phyloP scores from a whole-genome alignment of 1,140 invertebrate genomes.

The Drosophila punjabiensis region DNA sequence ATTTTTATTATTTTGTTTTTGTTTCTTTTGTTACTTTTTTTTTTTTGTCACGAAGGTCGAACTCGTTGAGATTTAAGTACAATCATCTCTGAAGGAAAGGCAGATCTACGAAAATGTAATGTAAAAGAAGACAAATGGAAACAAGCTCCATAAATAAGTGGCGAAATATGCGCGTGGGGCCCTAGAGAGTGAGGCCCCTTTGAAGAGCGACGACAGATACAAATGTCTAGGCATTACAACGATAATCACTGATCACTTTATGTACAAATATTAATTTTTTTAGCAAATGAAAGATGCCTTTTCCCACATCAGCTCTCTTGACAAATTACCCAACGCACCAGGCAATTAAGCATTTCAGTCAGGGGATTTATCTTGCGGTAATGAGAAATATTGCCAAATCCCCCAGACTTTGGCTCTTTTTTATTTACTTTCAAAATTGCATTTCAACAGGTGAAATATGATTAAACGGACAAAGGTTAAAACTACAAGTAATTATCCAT shows the following conservation, averaged over 20 bases:
- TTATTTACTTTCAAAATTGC: constrained; percentile 18
- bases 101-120: constrained; percentile 20
- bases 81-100: constrained; percentile 9
- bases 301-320: constrained; percentile 17
- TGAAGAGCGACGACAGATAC: constrained; percentile 8
- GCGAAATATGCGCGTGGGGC: not conserved
- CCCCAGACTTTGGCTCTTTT: not conserved
- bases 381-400: constrained; percentile 4
- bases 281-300: constrained; percentile 7
- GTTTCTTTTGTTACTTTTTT: not conserved
- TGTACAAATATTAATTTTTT: not conserved
- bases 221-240: constrained; percentile 35
- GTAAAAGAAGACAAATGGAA: constrained; percentile 32
- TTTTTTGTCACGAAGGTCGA: constrained; percentile 30
- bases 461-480: not conserved
- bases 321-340: constrained; percentile 27
- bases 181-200: not conserved
- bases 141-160: constrained; percentile 51
- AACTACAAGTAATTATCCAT: not conserved
- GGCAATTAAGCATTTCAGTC: constrained; percentile 24
- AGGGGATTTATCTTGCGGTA: constrained; percentile 4
- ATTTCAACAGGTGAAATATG: not conserved
- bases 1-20: not conserved
- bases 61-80: constrained; percentile 39
- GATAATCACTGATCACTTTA: constrained; percentile 16